These are phyloP conservation scores for Litoditis marina DNA, from an alignment of 2,888 invertebrate genomes.

Conservation along the genomic window DNA sequence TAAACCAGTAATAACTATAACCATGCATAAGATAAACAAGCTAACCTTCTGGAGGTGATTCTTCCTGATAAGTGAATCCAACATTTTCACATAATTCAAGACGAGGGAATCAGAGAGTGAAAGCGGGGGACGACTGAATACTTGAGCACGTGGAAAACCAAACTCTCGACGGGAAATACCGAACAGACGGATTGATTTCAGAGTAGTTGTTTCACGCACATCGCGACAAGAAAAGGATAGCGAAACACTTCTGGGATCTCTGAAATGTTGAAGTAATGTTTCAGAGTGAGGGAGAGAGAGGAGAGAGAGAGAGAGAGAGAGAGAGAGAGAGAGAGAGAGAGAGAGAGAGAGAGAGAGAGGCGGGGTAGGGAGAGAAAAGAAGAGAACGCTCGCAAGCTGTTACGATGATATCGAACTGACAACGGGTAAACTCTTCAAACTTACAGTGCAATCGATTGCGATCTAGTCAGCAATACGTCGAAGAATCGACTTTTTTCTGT, in stretches of 20 bases:
- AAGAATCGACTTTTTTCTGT: constrained; percentile 13
- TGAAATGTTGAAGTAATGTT: too few relatives aligned
- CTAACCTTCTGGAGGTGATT: too few relatives aligned
- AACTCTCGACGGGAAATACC: constrained; percentile 15
- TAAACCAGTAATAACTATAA: too few relatives aligned
- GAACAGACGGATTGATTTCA: constrained; percentile 11
- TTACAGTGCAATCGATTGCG: constrained; percentile 10
- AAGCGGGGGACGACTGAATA: constrained; percentile 4
- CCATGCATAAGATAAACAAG: too few relatives aligned
- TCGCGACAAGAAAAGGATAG: background rate
- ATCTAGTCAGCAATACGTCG: constrained; percentile 22
- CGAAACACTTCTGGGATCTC: background rate
- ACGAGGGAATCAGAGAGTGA: constrained; percentile 11
- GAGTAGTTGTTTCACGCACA: background rate
- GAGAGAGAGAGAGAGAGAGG: background rate
- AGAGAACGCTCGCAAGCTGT: too few relatives aligned
- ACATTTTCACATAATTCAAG: too few relatives aligned
- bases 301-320: too few relatives aligned
- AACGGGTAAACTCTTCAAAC: too few relatives aligned
- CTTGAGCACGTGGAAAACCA: constrained; percentile 7
- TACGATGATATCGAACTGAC: too few relatives aligned
- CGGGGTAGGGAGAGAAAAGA: background rate
- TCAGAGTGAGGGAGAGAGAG: too few relatives aligned
- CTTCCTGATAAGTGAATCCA: too few relatives aligned
- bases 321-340: too few relatives aligned